Percentiles rank a stretch among this genome's conserved stretches.
Conservation (phyloP, 1,140 invertebrate genomes). For the Bombus waltoni region DNA sequence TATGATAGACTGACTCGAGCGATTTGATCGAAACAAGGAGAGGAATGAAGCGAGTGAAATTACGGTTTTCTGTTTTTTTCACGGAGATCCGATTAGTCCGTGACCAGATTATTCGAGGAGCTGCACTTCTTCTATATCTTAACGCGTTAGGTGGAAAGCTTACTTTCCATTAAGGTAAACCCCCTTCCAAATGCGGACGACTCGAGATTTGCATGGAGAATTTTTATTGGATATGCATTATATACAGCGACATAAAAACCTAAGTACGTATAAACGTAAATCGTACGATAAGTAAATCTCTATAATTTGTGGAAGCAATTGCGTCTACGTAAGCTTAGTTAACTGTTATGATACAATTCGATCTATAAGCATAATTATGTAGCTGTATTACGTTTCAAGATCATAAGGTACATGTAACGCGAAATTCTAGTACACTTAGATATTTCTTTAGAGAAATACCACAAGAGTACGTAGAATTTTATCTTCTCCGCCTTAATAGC, state of each 20-base stretch:
- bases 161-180: no score
- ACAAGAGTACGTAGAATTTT: neutral
- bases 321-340: neutral
- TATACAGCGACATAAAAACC: no score
- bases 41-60: no score
- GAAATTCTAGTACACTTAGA: neutral
- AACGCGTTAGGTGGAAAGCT: no score
- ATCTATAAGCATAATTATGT: neutral
- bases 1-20: no score
- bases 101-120: no score
- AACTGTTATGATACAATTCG: neutral
- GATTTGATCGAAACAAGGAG: neutral
- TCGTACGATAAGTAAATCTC: neutral
- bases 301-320: neutral
- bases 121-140: neutral
- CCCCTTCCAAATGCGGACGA: no score
- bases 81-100: no score
- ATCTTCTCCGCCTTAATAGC: no score
- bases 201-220: neutral
- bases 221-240: neutral
- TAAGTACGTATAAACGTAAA: no score
- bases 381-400: neutral
- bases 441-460: slow-evolving; percentile 17
- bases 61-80: no score
- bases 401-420: neutral